Evolutionary conservation across 2,888 invertebrate species (phyloP).

Genomic region (Eugnorisma glareosa): DNA sequence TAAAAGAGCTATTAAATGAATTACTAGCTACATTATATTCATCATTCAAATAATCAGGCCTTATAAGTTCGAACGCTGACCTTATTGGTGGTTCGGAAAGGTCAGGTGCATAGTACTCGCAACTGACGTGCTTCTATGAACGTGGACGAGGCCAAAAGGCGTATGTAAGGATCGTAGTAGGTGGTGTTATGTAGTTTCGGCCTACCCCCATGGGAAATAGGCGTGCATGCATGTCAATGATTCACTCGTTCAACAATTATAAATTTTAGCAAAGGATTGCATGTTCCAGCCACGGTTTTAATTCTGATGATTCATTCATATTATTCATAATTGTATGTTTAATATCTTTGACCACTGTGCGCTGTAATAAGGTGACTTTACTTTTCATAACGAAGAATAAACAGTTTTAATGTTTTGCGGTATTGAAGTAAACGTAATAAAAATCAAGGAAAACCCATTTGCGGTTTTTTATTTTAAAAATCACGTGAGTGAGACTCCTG

Average conservation of each 20-base stretch:
- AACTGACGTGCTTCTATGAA: not conserved
- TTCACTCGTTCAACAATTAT: slow-evolving; percentile 17
- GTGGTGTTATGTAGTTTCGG: not conserved
- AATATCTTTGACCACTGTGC: not conserved
- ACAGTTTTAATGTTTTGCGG: slow-evolving; percentile 14
- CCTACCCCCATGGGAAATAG: not conserved
- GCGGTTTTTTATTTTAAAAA: not conserved
- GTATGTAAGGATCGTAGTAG: not conserved
- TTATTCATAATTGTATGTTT: slow-evolving; percentile 39
- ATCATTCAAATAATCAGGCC: not conserved
- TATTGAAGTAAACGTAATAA: not conserved
- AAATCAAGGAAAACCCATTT: not conserved
- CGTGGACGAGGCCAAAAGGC: not conserved
- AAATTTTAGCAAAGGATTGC: slow-evolving; percentile 19
- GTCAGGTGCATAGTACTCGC: not conserved
- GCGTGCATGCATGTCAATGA: not conserved
- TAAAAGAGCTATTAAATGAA: not conserved
- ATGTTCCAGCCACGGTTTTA: slow-evolving; percentile 17
- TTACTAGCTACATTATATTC: slow-evolving; percentile 2
- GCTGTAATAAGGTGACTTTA: slow-evolving; percentile 23
- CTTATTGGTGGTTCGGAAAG: not conserved
- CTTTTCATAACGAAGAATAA: slow-evolving; percentile 19
- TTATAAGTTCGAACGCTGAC: not conserved
- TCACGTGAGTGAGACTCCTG: not conserved
- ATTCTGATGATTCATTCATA: slow-evolving; percentile 42